These are phyloP conservation scores for Falco columbarius DNA, from an alignment of 2,797 vertebrate genomes.

Conservation along the genomic window DNA sequence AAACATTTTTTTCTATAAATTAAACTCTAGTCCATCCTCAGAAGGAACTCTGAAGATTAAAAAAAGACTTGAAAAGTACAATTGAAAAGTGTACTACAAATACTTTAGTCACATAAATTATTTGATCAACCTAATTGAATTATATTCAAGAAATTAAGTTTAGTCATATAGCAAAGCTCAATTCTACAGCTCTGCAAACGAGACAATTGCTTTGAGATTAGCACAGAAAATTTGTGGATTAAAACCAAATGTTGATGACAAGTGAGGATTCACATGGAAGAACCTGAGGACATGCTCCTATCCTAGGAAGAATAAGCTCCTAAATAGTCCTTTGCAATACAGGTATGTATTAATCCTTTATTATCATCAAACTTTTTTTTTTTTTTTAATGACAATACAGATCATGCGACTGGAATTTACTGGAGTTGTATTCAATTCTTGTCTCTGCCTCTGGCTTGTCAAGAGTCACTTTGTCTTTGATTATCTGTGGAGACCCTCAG, in stretches of 20 bases:
- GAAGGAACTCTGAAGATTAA: neutral
- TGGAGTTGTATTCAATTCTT: neutral
- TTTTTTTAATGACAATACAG: neutral
- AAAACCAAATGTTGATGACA: neutral
- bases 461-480: neutral
- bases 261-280: neutral
- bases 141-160: neutral
- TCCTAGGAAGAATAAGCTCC: neutral
- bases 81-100: neutral
- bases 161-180: neutral
- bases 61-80: neutral
- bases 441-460: neutral
- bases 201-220: neutral
- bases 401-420: neutral
- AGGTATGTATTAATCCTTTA: neutral
- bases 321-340: neutral
- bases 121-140: neutral
- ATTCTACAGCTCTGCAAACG: neutral
- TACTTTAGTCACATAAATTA: neutral
- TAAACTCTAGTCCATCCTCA: neutral
- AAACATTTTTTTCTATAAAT: neutral
- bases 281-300: neutral
- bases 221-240: neutral
- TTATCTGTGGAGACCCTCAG: fast-evolving
- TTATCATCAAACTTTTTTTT: neutral